These are phyloP conservation scores for Rhinella marina DNA, from an alignment of 2,797 vertebrate species.

Conservation along the genomic window DNA sequence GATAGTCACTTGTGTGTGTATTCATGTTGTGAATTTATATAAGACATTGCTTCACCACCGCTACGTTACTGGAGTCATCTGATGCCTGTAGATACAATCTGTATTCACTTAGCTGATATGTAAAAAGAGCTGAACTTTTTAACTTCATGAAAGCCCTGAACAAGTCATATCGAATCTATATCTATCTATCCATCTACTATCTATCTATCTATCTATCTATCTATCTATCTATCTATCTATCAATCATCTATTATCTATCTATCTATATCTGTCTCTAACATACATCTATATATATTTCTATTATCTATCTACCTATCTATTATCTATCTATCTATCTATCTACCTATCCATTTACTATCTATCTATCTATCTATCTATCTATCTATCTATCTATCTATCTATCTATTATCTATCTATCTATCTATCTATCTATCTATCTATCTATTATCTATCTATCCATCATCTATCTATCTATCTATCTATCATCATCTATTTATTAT, in stretches of 20 bases:
- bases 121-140: not conserved
- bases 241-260: not conserved
- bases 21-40: constrained; percentile 38
- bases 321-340: not conserved
- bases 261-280: not conserved
- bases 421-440: not conserved
- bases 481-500: not conserved
- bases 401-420: no score
- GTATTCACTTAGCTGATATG: not conserved
- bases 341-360: not conserved
- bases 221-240: not conserved
- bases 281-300: not conserved
- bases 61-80: not conserved
- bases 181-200: not conserved
- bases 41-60: not conserved
- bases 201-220: not conserved
- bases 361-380: no score
- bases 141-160: not conserved
- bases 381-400: not conserved
- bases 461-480: not conserved
- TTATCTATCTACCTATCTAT: not conserved
- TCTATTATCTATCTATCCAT: not conserved
- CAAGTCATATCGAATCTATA: not conserved
- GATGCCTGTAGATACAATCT: not conserved
- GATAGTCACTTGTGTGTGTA: not conserved